A percentile compares a stretch with the other conserved stretches of the same genome.
Conservation (phyloP, 2,888 invertebrate species). For the Dioctria linearis region DNA sequence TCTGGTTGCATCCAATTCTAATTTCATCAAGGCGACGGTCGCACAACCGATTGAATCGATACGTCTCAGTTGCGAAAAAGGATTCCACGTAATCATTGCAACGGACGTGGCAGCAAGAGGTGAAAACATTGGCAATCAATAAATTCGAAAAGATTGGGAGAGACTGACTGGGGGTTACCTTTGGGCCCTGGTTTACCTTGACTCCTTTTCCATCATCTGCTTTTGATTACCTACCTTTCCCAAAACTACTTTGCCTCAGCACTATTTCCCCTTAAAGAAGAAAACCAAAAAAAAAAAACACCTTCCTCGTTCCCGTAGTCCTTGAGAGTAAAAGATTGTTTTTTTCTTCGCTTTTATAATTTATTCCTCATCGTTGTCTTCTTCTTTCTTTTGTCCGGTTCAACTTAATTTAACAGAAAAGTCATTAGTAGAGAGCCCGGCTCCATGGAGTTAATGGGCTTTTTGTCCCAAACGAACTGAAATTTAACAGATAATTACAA, state of each 20-base stretch:
- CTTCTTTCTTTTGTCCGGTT: slow-evolving; percentile 34
- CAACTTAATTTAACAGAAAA: slow-evolving; percentile 55
- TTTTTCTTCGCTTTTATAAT: slow-evolving; percentile 32
- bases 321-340: slow-evolving; percentile 1
- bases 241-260: slow-evolving; percentile 29
- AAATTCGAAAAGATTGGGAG: slow-evolving; percentile 24
- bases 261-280: slow-evolving; percentile 31
- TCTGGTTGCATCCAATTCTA: slow-evolving; percentile 9
- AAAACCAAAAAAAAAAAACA: no score
- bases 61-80: neutral
- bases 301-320: slow-evolving; percentile 15
- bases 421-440: slow-evolving; percentile 53
- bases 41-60: neutral
- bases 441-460: slow-evolving; percentile 55
- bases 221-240: slow-evolving; percentile 38
- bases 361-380: neutral
- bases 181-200: neutral
- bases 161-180: neutral
- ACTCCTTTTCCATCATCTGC: slow-evolving; percentile 2
- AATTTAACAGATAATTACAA: slow-evolving; percentile 57
- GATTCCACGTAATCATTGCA: neutral
- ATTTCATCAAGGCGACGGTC: slow-evolving; percentile 8
- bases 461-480: slow-evolving; percentile 56
- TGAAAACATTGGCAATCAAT: slow-evolving; percentile 43
- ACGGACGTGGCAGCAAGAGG: slow-evolving; percentile 6